Evolutionary conservation across 2,113 vertebrate species (phyloP), one percentile per base, ranked within the genome.

Genomic region (Cebus imitator): DNA sequence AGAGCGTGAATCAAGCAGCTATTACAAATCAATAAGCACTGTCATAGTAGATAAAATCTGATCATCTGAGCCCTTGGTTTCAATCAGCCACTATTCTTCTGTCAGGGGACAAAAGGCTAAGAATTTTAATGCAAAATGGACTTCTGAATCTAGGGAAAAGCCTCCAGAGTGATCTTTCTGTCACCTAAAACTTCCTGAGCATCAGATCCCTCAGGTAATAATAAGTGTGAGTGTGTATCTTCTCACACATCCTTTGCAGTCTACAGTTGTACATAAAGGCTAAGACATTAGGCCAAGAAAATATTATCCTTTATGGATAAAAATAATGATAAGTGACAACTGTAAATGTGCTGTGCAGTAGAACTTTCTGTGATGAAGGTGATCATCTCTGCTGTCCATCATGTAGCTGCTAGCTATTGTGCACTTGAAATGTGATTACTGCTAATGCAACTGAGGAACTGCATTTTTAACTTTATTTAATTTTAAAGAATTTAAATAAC

Each of bases 11-110:
- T 92, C 80, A 86, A 91, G 75, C 68, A 64, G 87, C 35, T 64
- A 80, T 94, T 95, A 95, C 76, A 95, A 95, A 94, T 87, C 94
- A 95, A 50, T 96, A 90, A 92, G n/a, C 12, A 45, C 90, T 90
- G 93, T 93, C 91, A 94, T 21, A 79, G 90, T 95, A 83, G n/a
- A 96, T 90, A 90, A 82, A 93, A 92, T 87, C 92, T 66, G 79
- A 97, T 97, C 48, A 58, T 90, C 89, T 64, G 25, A 76, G 64
- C 23, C 83, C 61, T 80, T 64, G 72, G 92, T 93, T 96, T 97
- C 70, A 91, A 10, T 80, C 84, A 94, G 17, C 21, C 45, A 73
- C 82, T 40, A 11, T n/a, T 30, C 23, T 89, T 55, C 57, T 83
- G 40, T 85, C 66, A 76, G 55, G 73, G 35, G 88, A 70, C 18